phyloP scores from a whole-genome alignment of 2,888 invertebrate species.

The Tortricodes alternella region DNA sequence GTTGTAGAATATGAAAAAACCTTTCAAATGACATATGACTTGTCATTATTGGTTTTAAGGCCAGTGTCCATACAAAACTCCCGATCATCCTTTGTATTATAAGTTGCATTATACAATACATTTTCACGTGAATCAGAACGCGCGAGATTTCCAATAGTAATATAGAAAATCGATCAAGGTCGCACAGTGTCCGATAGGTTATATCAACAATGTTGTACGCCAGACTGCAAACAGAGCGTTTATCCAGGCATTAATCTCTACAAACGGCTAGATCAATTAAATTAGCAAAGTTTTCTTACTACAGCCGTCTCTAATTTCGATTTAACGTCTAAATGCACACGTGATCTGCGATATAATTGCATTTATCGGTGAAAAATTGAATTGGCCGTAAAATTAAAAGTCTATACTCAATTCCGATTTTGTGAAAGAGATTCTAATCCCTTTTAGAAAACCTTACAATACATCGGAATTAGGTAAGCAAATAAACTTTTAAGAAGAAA shows the following conservation, averaged over 20 bases:
- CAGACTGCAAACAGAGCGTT: constrained; percentile 13
- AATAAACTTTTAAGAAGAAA: too few relatives aligned
- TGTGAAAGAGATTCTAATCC: neutral
- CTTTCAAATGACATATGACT: too few relatives aligned
- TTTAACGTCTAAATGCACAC: neutral
- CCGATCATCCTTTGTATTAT: too few relatives aligned
- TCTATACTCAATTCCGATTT: neutral
- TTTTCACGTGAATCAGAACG: too few relatives aligned
- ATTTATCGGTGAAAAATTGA: neutral
- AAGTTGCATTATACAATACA: too few relatives aligned
- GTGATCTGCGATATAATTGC: neutral
- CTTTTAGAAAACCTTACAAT: neutral
- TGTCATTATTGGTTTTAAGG: too few relatives aligned
- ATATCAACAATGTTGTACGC: constrained; percentile 4
- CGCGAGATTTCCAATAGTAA: neutral
- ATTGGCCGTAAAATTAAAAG: neutral
- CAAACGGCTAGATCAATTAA: constrained; percentile 21
- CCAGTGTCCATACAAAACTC: too few relatives aligned
- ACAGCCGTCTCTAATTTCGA: neutral
- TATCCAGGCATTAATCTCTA: constrained; percentile 28
- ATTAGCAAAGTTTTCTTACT: constrained; percentile 4
- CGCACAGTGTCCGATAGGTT: neutral
- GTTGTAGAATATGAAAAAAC: too few relatives aligned
- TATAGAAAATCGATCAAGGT: neutral
- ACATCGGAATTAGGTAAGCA: too few relatives aligned